A percentile compares a stretch with the other conserved stretches of the same genome.
These are phyloP conservation scores for Oikopleura dioica DNA, from an alignment of 23 tunicate genomes.

Conservation along the genomic window DNA sequence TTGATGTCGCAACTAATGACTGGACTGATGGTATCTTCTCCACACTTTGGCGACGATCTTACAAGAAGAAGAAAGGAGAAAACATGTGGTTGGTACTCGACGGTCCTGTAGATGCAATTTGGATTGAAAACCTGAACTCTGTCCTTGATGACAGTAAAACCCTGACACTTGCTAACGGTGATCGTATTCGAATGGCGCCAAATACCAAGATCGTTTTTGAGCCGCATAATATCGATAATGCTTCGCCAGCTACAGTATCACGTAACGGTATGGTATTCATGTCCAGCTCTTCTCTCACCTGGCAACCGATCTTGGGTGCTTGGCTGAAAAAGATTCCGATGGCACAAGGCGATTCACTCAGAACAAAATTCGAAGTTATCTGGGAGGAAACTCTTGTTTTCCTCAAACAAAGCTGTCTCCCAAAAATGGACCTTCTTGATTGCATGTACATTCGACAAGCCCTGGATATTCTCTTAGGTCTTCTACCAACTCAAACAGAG, in stretches of 20 bases:
- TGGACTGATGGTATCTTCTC: constrained; percentile 99
- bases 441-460: constrained; percentile 99
- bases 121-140: constrained; percentile 97
- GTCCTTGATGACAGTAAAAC: constrained; percentile 98
- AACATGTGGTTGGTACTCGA: constrained; percentile 95
- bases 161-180: constrained; percentile 91
- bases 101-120: constrained; percentile 98
- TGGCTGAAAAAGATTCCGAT: constrained; percentile 68
- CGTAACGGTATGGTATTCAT: constrained; percentile 99
- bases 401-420: constrained; percentile 23
- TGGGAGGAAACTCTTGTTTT: constrained; percentile 32
- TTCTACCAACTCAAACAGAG: constrained; percentile 68
- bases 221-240: constrained; percentile 97
- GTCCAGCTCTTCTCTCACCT: constrained; percentile 87
- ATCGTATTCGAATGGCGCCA: constrained; percentile 99
- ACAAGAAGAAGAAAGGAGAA: constrained; percentile 98
- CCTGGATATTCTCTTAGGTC: constrained; percentile 53
- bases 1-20: constrained; percentile 97
- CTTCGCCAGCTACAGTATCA: constrained; percentile 98
- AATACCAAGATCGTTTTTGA: constrained; percentile 82
- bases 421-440: constrained; percentile 80
- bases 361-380: constrained; percentile 44
- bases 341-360: constrained; percentile 34
- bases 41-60: constrained; percentile 90
- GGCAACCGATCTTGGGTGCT: constrained; percentile 85